Evolutionary conservation across 2,113 vertebrate species (phyloP).

Genomic region (Cyprinodon tularosa): DNA sequence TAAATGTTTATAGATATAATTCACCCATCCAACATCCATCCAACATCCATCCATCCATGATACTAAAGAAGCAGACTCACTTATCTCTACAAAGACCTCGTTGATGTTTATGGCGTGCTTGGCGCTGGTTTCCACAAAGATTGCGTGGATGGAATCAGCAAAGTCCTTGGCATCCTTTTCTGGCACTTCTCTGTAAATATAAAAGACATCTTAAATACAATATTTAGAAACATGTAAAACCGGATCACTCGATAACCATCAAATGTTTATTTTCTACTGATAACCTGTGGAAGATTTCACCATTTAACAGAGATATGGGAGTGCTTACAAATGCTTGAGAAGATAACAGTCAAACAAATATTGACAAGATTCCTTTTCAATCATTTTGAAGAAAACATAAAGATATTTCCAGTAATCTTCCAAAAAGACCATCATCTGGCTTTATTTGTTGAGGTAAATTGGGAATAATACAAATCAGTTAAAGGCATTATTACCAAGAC

Average conservation of each 20-base stretch:
- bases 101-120: constrained; percentile 99
- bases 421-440: background rate
- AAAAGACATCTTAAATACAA: constrained; percentile 12
- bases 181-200: constrained; percentile 89
- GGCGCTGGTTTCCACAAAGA: constrained; percentile 98
- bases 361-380: background rate
- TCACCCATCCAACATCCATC: too few relatives aligned
- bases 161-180: constrained; percentile 99
- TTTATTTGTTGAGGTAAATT: background rate
- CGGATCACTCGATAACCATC: constrained; percentile 20
- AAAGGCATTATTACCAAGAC: background rate
- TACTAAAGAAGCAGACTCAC: constrained; percentile 83
- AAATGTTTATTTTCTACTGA: background rate
- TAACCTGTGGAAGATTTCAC: background rate
- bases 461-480: background rate
- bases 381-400: background rate
- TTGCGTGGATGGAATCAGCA: constrained; percentile 95
- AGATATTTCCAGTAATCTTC: background rate
- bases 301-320: constrained; percentile 15
- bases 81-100: constrained; percentile 99
- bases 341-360: background rate
- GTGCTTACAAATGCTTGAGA: background rate
- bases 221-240: constrained; percentile 14
- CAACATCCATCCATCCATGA: background rate
- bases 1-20: too few relatives aligned